Conservation (phyloP, 2,797 vertebrate genomes). For the Siniperca scherzeri region DNA sequence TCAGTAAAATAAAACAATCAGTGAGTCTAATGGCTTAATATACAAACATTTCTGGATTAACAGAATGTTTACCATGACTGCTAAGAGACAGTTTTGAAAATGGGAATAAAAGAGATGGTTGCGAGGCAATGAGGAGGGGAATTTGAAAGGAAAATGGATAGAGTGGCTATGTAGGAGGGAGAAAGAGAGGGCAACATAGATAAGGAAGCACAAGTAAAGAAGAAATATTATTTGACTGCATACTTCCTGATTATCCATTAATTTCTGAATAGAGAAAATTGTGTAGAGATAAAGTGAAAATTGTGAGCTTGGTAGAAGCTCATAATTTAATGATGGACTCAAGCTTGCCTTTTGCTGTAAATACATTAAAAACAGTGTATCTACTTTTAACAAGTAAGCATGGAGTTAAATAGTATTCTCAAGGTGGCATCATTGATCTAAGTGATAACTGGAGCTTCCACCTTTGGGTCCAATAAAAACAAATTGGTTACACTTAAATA, state of each 20-base stretch:
- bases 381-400: not conserved
- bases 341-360: not conserved
- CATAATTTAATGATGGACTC: not conserved
- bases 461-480: constrained; percentile 24
- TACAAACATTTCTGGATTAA: not conserved
- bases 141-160: not conserved
- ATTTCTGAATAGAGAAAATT: not conserved
- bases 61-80: not conserved
- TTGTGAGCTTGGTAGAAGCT: not conserved
- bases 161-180: not conserved
- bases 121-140: not conserved
- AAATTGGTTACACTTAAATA: constrained; percentile 14
- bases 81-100: not conserved
- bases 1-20: not conserved
- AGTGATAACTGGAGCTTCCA: not conserved
- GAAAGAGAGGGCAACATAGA: not conserved
- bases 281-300: not conserved
- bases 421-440: constrained; percentile 15
- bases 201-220: not conserved
- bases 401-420: constrained; percentile 5
- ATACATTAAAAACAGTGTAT: not conserved
- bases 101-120: not conserved
- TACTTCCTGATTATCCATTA: not conserved
- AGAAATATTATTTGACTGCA: not conserved
- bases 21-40: not conserved